Conservation (phyloP, 37 sponge, comb jelly and placozoan genomes). For the Aphrocallistes beatrix region DNA sequence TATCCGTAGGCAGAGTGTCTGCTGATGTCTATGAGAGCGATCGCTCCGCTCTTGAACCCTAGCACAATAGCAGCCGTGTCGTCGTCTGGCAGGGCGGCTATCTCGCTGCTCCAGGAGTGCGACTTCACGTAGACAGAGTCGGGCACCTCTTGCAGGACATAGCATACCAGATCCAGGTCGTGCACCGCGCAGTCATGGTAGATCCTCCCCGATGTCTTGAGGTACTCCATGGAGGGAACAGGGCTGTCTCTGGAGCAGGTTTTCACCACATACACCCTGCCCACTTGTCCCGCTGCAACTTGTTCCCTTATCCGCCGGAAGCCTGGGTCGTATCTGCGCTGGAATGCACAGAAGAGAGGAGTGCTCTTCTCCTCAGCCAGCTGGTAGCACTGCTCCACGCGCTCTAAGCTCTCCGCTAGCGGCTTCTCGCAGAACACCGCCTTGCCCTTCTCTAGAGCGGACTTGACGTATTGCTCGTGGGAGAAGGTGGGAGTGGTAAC, state of each 20-base stretch:
- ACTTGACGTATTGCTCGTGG: slow-evolving; percentile 45
- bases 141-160: slow-evolving; percentile 45
- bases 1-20: slow-evolving; percentile 66
- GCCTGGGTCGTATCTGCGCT: slow-evolving; percentile 62
- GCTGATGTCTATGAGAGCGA: slow-evolving; percentile 52
- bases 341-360: slow-evolving; percentile 68
- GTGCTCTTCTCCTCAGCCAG: slow-evolving; percentile 22
- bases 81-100: slow-evolving; percentile 39
- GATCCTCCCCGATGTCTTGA: slow-evolving; percentile 60
- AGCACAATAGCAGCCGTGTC: slow-evolving; percentile 63
- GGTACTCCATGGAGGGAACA: slow-evolving; percentile 45
- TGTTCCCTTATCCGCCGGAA: slow-evolving; percentile 24
- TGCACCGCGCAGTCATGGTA: slow-evolving; percentile 72
- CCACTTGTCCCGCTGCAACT: slow-evolving; percentile 43
- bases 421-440: slow-evolving; percentile 84
- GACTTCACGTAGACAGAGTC: slow-evolving; percentile 35
- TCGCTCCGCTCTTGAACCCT: slow-evolving; percentile 54
- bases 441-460: slow-evolving; percentile 34
- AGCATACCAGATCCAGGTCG: slow-evolving; percentile 67
- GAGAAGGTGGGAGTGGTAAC: slow-evolving; percentile 52
- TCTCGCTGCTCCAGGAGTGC: slow-evolving; percentile 29
- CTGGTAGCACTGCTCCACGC: slow-evolving; percentile 32
- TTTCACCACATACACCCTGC: slow-evolving; percentile 47
- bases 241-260: slow-evolving; percentile 56
- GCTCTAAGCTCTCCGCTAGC: slow-evolving; percentile 27